Base-by-base conservation (phyloP, 64 coral and sea anemone genomes). In the Acropora tenuis region DNA sequence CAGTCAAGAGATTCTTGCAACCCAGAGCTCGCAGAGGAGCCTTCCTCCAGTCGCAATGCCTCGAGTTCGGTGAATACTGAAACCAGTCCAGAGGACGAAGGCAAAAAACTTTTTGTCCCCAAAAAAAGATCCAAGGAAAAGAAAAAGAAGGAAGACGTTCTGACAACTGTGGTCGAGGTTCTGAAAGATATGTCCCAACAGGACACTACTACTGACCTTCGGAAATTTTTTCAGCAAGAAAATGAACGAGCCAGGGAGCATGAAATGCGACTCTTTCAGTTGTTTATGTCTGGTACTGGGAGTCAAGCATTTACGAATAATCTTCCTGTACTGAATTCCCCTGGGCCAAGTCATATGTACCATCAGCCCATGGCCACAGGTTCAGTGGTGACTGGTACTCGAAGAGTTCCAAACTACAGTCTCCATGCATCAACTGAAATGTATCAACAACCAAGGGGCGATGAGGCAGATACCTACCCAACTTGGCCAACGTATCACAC, bases 1-100 rank as follows among this genome's bases (percentile, higher is more conserved):
- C 75, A 89, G 75, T 89, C 87, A 15, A 55, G 87, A 63, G 87
- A 59, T 78, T 77, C 87, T 12, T 89, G 87, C 45, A 77, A 89
- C 41, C 75, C 87, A 48, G 87, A 89, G 52, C 52, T 77, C 11
- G 75, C 87, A 66, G 50, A 66, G 53, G 87, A 89, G 75, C 87
- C 87, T n/a, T 89, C 74, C 43, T 61, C 59, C 78, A 59, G 30
- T 80, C 48, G 57, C 47, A 59, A 49, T 80, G 57, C 78, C 57
- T 80, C 78, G 57, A 80, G 17, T 63, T 63, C 59, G 9, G 47
- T 20, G 78, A 59, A 17, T 59, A 80, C 78, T 12, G 78, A 80
- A 80, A 20, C 78, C 48, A 59, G 57, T 55, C 48, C 40, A 59
- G 57, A 50, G 57, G 78, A 74, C 41, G 10, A 48, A 74, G 66